These are phyloP conservation scores for Caenorhabditis macrosperma DNA, from an alignment of 2,888 invertebrate species.

Conservation along the genomic window DNA sequence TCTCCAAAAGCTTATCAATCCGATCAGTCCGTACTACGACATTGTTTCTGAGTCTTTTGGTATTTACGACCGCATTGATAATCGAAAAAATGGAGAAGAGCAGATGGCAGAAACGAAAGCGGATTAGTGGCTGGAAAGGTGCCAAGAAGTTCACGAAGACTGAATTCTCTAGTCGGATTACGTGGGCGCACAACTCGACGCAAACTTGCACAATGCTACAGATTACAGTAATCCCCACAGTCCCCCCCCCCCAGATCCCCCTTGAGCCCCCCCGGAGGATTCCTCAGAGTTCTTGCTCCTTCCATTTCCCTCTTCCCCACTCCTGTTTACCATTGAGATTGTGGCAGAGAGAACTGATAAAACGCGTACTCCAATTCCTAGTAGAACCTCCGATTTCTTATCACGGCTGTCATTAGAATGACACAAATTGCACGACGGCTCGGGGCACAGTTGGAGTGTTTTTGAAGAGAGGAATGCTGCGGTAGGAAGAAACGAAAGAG, in stretches of 20 bases:
- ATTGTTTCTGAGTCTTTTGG: conserved; percentile 15
- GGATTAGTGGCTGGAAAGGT: background rate
- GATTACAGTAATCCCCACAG: background rate
- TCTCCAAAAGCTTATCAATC: conserved; percentile 12
- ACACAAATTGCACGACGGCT: background rate
- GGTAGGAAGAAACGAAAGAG: background rate
- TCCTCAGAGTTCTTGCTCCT: background rate
- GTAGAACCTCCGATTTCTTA: conserved; percentile 45
- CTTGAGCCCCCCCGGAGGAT: background rate
- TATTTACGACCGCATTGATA: conserved; percentile 29
- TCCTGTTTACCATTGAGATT: background rate
- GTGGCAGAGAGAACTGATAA: conserved; percentile 23
- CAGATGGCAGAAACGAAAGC: background rate
- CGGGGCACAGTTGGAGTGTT: background rate
- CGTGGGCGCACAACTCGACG: background rate
- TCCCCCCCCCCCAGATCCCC: background rate
- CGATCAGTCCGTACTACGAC: conserved; percentile 29
- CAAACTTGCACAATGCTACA: background rate
- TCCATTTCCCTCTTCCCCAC: background rate
- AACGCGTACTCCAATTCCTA: conserved; percentile 45
- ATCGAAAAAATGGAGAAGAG: background rate
- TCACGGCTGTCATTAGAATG: conserved; percentile 2
- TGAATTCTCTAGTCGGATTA: too few relatives aligned
- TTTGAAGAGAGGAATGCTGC: background rate
- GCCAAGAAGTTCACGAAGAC: background rate